Evolutionary conservation across 1,140 invertebrate species (phyloP).

Genomic region (Diachasmimorpha longicaudata): DNA sequence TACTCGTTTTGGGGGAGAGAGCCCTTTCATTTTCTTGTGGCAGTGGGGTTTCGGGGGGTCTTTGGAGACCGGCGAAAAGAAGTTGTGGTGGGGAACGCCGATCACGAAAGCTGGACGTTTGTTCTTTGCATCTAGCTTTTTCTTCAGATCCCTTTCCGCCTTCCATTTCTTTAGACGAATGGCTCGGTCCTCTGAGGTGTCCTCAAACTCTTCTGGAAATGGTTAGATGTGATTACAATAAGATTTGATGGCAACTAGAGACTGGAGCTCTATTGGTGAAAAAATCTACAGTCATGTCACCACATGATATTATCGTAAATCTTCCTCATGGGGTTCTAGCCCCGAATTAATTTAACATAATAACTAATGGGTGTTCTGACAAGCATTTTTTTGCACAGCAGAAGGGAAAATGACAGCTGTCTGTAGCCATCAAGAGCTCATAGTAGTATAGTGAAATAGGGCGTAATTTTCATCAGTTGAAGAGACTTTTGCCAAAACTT

Average conservation of each 20-base stretch:
- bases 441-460: too few relatives aligned
- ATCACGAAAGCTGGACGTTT: slow-evolving; percentile 56
- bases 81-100: slow-evolving; percentile 51
- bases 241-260: too few relatives aligned
- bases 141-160: slow-evolving; percentile 42
- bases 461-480: too few relatives aligned
- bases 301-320: too few relatives aligned
- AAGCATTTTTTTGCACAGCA: too few relatives aligned
- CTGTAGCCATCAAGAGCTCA: too few relatives aligned
- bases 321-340: too few relatives aligned
- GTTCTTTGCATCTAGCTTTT: slow-evolving; percentile 37
- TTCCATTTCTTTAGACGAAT: slow-evolving; percentile 51
- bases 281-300: neutral
- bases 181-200: neutral
- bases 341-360: too few relatives aligned
- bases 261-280: too few relatives aligned
- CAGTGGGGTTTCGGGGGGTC: slow-evolving; percentile 12
- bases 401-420: too few relatives aligned
- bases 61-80: slow-evolving; percentile 43
- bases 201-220: neutral
- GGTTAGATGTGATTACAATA: neutral
- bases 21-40: neutral
- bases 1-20: slow-evolving; percentile 36
- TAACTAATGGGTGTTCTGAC: too few relatives aligned
- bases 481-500: too few relatives aligned